phyloP scores from a whole-genome alignment of 2,797 vertebrate species.

The Anguilla megastoma region DNA sequence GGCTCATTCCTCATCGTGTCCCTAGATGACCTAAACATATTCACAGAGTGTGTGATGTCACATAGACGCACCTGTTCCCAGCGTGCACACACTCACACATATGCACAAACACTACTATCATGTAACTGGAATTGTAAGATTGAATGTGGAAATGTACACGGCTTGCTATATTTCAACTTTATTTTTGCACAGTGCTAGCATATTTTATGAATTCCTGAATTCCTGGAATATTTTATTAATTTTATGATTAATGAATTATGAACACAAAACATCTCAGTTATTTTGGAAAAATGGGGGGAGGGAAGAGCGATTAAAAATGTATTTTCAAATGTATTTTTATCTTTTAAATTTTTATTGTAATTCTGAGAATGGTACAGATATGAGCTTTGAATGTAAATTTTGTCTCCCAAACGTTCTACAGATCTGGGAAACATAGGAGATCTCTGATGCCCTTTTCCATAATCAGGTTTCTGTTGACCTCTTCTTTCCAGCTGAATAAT shows the following conservation, averaged over 20 bases:
- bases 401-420: not conserved
- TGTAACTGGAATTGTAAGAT: not conserved
- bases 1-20: not conserved
- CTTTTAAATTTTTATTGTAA: not conserved
- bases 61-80: not conserved
- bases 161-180: slow-evolving; percentile 9
- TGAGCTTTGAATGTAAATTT: not conserved
- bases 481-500: slow-evolving; percentile 2
- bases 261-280: not conserved
- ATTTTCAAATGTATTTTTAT: slow-evolving; percentile 9
- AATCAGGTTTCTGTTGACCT: not conserved
- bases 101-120: not conserved
- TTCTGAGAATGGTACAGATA: slow-evolving; percentile 28
- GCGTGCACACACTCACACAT: not conserved
- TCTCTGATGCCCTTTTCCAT: not conserved
- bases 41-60: not conserved
- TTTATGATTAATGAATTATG: slow-evolving; percentile 6
- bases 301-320: not conserved
- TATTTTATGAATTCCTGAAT: not conserved
- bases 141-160: slow-evolving; percentile 21
- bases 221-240: not conserved
- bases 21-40: not conserved
- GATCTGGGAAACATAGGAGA: not conserved
- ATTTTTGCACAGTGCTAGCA: slow-evolving; percentile 30
- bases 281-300: not conserved